Evolutionary conservation across 2,113 vertebrate species (phyloP).

Genomic region (Condylura cristata): DNA sequence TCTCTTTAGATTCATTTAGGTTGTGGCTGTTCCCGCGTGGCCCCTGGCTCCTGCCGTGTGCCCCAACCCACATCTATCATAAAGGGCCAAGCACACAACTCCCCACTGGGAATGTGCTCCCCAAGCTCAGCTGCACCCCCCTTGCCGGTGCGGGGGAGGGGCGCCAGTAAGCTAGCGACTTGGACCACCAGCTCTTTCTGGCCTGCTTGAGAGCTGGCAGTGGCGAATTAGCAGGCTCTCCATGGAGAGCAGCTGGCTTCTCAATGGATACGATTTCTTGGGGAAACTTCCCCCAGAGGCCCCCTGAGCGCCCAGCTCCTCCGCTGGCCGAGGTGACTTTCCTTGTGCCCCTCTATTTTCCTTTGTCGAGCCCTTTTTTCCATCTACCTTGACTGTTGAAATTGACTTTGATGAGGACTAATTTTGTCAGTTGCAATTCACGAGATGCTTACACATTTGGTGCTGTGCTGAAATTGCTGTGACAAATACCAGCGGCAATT

Average conservation of each 20-base stretch:
- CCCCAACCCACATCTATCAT: not conserved
- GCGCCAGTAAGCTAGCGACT: fast-evolving
- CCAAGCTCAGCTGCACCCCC: not conserved
- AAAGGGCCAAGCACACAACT: not conserved
- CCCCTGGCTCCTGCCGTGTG: not conserved
- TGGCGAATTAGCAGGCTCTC: not conserved
- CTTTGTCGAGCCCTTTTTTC: not conserved
- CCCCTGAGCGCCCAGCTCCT: not conserved
- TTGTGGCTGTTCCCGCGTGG: not conserved
- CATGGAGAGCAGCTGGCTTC: not conserved
- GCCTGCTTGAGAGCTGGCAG: not conserved
- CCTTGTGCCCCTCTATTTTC: not conserved
- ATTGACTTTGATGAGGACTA: slow-evolving; percentile 68
- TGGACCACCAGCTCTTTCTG: not conserved
- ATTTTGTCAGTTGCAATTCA: slow-evolving; percentile 57
- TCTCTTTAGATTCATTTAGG: slow-evolving; percentile 25
- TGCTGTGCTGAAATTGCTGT: slow-evolving; percentile 27
- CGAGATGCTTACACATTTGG: not conserved
- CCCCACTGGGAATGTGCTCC: not conserved
- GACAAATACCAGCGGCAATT: slow-evolving; percentile 35
- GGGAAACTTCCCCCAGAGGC: not conserved
- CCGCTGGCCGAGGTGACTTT: not conserved
- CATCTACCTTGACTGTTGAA: slow-evolving; percentile 39
- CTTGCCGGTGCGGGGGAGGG: not conserved
- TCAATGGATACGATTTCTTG: not conserved